These are phyloP conservation scores for Ctena decussata DNA, from an alignment of 2,888 invertebrate species.

Conservation along the genomic window DNA sequence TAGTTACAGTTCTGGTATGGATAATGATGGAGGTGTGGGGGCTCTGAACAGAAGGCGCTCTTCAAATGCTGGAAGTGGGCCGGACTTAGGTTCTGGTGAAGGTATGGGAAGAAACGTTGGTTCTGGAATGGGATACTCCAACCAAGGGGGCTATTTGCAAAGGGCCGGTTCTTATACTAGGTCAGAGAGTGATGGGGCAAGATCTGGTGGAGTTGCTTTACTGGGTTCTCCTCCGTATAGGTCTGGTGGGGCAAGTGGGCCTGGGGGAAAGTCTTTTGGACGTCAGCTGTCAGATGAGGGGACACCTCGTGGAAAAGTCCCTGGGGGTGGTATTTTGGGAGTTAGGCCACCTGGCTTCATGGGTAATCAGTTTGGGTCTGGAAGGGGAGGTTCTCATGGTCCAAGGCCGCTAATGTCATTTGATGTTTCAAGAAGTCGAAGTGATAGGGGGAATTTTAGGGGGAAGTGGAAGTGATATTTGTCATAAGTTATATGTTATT, in stretches of 20 bases:
- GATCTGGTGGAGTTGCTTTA: slow-evolving; percentile 23
- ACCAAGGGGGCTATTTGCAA: not conserved
- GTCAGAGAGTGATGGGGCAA: slow-evolving; percentile 6
- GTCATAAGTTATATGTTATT: no score
- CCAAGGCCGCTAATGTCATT: slow-evolving; percentile 60
- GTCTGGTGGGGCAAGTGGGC: slow-evolving; percentile 17
- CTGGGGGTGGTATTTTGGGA: slow-evolving; percentile 41
- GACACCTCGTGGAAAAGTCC: not conserved
- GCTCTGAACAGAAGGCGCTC: not conserved
- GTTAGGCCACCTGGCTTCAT: slow-evolving; percentile 35
- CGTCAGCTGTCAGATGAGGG: slow-evolving; percentile 46
- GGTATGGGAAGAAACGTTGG: not conserved
- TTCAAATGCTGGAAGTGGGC: not conserved
- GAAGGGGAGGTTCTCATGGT: slow-evolving; percentile 32
- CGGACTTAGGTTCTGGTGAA: not conserved
- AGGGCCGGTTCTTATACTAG: not conserved
- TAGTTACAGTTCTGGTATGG: slow-evolving; percentile 34
- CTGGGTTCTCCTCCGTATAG: slow-evolving; percentile 50
- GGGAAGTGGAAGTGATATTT: slow-evolving; percentile 31
- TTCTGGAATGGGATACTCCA: not conserved
- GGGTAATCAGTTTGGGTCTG: slow-evolving; percentile 36
- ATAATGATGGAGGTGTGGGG: not conserved
- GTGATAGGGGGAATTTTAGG: slow-evolving; percentile 8
- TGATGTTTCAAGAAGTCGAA: slow-evolving; percentile 40
- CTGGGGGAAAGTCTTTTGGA: slow-evolving; percentile 21